Base-by-base conservation (phyloP, 2,888 invertebrate species). In the Caenorhabditis sp. region DNA sequence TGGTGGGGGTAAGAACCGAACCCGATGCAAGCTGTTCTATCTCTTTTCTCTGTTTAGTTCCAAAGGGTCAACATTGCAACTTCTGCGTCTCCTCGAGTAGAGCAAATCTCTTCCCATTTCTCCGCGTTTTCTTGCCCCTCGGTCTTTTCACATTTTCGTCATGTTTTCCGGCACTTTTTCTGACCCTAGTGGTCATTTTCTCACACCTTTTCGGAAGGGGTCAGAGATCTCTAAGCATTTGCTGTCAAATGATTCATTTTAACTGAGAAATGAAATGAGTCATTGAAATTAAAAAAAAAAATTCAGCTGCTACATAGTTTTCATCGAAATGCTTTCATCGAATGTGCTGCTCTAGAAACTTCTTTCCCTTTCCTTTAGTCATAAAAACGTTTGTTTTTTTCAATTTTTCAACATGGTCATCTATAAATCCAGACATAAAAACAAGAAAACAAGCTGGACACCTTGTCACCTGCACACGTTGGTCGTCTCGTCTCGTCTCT, bases 51-150 rank as follows among this genome's bases (percentile, higher is more conserved):
- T 76, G 67, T 67, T 76, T 76, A 76, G 67, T 67, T 67, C 74
- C 44, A n/a, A 64, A 72, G 72, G 72, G 72, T 72, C 72, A 72
- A 72, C 72, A 72, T 56, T 64, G 64, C 72, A 40, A 40, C 70
- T 62, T 37, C 64, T 71, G 26, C 32, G n/a, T 47, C 50, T 72
- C 56, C 6, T 15, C 53, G 53, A 37, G 53, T 62, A 50, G 61
- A 55, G 70, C 62, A 44, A 55, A 71, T 71, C 71, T 44, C 62
- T 71, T n/a, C n/a, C n/a, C 55, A 13, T 51, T 51, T 70, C 51
- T 50, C 35, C 26, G 32, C 60, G 69, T 50, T 70, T 70, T 70
- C 70, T 70, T 70, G 40, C 15, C 60, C 58, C 47, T 61, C n/a
- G n/a, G n/a, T 56, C n/a, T 69, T 55, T 70, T 53, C 62, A 47